Percentiles rank a stretch among this genome's conserved stretches.
These are phyloP conservation scores for Scaptomyza parva DNA, from an alignment of 2,888 invertebrate genomes.

Conservation along the genomic window DNA sequence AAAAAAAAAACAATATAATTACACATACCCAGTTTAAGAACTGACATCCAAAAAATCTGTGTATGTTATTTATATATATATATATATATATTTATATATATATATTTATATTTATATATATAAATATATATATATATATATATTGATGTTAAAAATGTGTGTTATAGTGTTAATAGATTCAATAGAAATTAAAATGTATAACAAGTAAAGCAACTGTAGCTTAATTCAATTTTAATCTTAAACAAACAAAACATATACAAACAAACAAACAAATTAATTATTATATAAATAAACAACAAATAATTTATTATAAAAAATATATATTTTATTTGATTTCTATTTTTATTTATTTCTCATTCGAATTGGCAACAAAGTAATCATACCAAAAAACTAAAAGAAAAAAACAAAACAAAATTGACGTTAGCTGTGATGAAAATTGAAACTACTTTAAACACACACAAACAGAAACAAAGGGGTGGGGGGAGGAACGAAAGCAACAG, in stretches of 20 bases:
- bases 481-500: constrained; percentile 11
- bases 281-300: constrained; percentile 8
- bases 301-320: constrained; percentile 15
- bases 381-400: constrained; percentile 29
- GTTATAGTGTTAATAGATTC: constrained; percentile 55
- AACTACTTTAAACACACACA: constrained; percentile 48
- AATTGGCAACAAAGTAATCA: constrained; percentile 13
- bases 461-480: constrained; percentile 10
- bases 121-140: constrained; percentile 1
- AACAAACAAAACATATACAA: not conserved
- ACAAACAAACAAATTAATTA: not conserved
- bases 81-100: not conserved
- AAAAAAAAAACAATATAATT: not conserved
- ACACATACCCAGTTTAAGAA: constrained; percentile 14
- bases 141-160: constrained; percentile 58
- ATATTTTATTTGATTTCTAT: constrained; percentile 11
- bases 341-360: constrained; percentile 16
- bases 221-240: constrained; percentile 30
- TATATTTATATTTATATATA: not conserved
- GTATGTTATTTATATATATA: constrained; percentile 17
- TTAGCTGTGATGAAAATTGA: constrained; percentile 66
- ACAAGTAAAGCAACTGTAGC: constrained; percentile 20
- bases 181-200: constrained; percentile 34
- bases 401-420: constrained; percentile 43
- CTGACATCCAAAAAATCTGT: constrained; percentile 27